Base-by-base conservation (phyloP, 2,113 vertebrate species). In the Prionailurus viverrinus region DNA sequence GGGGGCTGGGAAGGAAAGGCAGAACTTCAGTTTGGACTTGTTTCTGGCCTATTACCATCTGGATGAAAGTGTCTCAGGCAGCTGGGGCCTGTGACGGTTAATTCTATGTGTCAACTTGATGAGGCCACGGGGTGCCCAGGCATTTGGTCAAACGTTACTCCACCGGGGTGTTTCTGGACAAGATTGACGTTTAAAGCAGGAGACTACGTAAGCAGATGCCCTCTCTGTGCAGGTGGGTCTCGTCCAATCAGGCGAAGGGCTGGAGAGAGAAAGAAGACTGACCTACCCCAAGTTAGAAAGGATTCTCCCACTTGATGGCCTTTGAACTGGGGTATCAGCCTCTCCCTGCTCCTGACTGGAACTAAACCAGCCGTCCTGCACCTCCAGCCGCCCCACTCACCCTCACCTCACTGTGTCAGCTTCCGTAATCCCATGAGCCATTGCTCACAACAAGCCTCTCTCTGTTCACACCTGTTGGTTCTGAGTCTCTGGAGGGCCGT, bases 11-110 rank as follows among this genome's bases (percentile, higher is more conserved):
- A 10, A 14, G 27, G 33, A 78, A 18, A 19, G 7, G n/a, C 48
- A 33, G 76, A 39, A 0, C 25, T 53, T 19, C 2, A 19, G 15
- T 36, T 45, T 33, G 39, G 90, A 45, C 13, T 16, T 12, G 5
- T 1, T 9, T 13, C 12, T 12, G 45, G 33, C 27, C 27, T 0
- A 0, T 18, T 7, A 2, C 48, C 27, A 15, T n/a, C 25, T 0
- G 12, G 45, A 9, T 2, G 71, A 27, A 21, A n/a, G 69, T 1
- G 14, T 15, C 1, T 10, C 2, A 12, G 45, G 45, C 9, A 7
- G 58, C 1, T 10, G 21, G 71, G 9, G 7, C 3, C 39, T 12
- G 13, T 11, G 48, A 79, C 5, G 31, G 58, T 19, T 27, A 0
- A 25, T 13, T 55, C 19, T 25, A 33, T 1, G 12, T 39, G 1